Conservation (phyloP, 2,888 invertebrate species). For the Meganola albula region DNA sequence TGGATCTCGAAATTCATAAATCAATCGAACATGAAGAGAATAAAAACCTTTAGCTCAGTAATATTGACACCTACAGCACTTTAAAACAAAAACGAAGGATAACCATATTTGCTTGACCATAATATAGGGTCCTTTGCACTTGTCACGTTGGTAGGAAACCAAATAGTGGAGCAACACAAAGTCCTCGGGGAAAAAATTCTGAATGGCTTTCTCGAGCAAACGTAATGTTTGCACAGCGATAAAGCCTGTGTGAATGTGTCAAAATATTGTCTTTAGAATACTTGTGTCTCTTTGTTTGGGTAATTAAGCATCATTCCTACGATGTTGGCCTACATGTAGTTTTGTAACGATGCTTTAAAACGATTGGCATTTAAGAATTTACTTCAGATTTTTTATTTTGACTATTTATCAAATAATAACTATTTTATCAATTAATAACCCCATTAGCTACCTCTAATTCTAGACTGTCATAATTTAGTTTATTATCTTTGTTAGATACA, state of each 20-base stretch:
- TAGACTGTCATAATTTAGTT: too few species aligned
- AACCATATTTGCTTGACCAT: slow-evolving; percentile 61
- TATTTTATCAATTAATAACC: too few species aligned
- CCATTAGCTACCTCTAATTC: too few species aligned
- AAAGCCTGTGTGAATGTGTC: slow-evolving; percentile 76
- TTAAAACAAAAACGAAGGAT: slow-evolving; percentile 56
- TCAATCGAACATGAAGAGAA: slow-evolving; percentile 24
- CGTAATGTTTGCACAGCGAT: slow-evolving; percentile 69
- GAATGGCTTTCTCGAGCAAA: slow-evolving; percentile 71
- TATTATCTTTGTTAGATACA: too few species aligned
- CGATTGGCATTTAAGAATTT: neutral
- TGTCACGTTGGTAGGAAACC: slow-evolving; percentile 72
- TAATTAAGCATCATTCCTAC: slow-evolving; percentile 47
- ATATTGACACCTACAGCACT: slow-evolving; percentile 45
- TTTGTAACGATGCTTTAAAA: too few species aligned
- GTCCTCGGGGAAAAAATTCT: slow-evolving; percentile 59
- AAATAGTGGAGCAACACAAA: slow-evolving; percentile 55
- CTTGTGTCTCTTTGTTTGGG: slow-evolving; percentile 45
- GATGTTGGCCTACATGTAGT: too few species aligned
- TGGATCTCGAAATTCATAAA: slow-evolving; percentile 22
- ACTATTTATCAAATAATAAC: too few species aligned
- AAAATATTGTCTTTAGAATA: slow-evolving; percentile 70
- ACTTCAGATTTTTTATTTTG: neutral
- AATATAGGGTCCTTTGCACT: slow-evolving; percentile 67
- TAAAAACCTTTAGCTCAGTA: slow-evolving; percentile 35